Percentiles rank a stretch among this genome's conserved stretches.
Conservation (phyloP, 2,797 vertebrate genomes). For the Masticophis lateralis region DNA sequence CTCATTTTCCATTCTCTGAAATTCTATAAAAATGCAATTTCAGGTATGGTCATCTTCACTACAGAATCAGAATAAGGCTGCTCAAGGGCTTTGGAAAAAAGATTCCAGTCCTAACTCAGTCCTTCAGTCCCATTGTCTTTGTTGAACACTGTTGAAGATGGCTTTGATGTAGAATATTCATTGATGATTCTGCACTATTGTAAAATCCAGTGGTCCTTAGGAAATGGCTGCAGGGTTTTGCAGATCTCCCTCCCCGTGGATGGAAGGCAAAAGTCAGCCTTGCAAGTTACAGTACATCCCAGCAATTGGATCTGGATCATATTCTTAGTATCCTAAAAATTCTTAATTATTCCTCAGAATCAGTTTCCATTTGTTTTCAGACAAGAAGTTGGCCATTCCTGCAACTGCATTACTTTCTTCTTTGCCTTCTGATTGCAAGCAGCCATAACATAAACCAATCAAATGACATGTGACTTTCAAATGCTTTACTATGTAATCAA, state of each 20-base stretch:
- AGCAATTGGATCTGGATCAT: neutral
- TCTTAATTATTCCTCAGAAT: neutral
- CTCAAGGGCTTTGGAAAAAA: neutral
- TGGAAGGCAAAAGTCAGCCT: neutral
- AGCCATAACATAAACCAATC: conserved; percentile 19
- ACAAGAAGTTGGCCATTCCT: conserved; percentile 42
- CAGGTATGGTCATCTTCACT: conserved; percentile 36
- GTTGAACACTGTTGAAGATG: neutral
- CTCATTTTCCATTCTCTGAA: conserved; percentile 38
- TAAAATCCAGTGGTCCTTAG: neutral
- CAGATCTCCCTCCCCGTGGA: neutral
- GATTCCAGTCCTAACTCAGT: neutral
- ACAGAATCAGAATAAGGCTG: neutral
- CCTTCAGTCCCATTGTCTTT: too few species aligned
- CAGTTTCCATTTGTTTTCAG: conserved; percentile 29
- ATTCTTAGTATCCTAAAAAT: neutral
- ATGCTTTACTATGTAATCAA: conserved; percentile 30
- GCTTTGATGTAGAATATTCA: neutral
- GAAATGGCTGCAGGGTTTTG: neutral
- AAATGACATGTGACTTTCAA: conserved; percentile 42
- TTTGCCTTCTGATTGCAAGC: conserved; percentile 48
- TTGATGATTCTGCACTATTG: neutral
- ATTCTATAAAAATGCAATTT: conserved; percentile 63
- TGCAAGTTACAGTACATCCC: neutral
- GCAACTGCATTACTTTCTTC: conserved; percentile 58